Percentiles rank a stretch among this genome's conserved stretches.
phyloP scores from a whole-genome alignment of 2,888 invertebrate species.

The Toxonevra muliebris region DNA sequence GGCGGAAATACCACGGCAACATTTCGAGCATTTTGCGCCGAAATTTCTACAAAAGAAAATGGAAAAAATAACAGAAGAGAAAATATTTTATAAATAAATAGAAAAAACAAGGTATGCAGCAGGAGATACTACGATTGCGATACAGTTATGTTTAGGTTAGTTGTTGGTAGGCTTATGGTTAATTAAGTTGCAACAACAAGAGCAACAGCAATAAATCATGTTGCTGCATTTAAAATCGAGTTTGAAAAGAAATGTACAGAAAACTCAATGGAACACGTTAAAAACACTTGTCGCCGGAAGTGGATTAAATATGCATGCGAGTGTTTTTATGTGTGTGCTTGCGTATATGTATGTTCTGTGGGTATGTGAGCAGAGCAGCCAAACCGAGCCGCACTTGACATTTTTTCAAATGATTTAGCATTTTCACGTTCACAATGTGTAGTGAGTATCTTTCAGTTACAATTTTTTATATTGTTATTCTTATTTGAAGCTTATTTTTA shows the following conservation, averaged over 20 bases:
- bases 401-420: conserved; percentile 22
- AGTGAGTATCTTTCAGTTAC: conserved; percentile 5
- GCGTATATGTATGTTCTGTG: conserved; percentile 3
- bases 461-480: conserved; percentile 30
- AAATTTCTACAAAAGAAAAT: conserved; percentile 78
- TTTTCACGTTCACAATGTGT: conserved; percentile 5
- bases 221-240: conserved; percentile 25
- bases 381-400: conserved; percentile 25
- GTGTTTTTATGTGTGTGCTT: background rate
- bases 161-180: conserved; percentile 4
- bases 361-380: background rate
- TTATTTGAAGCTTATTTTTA: conserved; percentile 20
- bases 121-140: background rate
- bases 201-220: conserved; percentile 28
- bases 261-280: conserved; percentile 16
- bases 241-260: conserved; percentile 11
- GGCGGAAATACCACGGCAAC: conserved; percentile 90
- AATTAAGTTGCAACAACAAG: conserved; percentile 12
- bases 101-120: conserved; percentile 5
- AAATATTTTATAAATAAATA: background rate
- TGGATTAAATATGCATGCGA: conserved; percentile 37
- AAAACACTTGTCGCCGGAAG: conserved; percentile 48
- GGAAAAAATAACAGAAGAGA: background rate
- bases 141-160: conserved; percentile 1
- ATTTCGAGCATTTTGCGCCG: conserved; percentile 96